Percentiles rank a stretch among this genome's conserved stretches.
These are phyloP conservation scores for Trypoxylus dichotomus DNA, from an alignment of 1,140 invertebrate genomes.

Conservation along the genomic window DNA sequence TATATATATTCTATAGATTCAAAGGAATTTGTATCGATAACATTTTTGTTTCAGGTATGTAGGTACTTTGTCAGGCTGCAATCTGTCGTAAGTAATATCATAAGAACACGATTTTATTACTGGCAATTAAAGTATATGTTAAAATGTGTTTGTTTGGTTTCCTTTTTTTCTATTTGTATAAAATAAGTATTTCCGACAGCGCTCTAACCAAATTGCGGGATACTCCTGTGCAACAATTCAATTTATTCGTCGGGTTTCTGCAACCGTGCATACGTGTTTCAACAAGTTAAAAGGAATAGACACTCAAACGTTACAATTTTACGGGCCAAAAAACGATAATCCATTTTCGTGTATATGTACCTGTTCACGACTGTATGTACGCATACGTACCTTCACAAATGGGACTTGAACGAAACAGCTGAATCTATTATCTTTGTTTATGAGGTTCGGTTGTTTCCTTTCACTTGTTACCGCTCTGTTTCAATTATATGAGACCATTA, in stretches of 20 bases:
- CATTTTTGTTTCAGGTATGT: too few species aligned
- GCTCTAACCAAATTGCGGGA: too few species aligned
- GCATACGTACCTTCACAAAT: not conserved
- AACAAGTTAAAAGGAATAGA: not conserved
- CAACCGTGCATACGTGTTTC: not conserved
- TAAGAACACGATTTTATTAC: too few species aligned
- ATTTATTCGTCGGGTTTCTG: not conserved
- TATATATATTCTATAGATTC: too few species aligned
- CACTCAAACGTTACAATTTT: not conserved
- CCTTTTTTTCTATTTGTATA: too few species aligned
- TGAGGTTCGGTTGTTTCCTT: slow-evolving; percentile 2
- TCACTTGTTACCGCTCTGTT: not conserved
- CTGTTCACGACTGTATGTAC: not conserved
- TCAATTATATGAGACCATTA: not conserved
- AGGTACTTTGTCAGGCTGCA: too few species aligned
- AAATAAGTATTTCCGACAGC: too few species aligned
- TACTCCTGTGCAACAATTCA: too few species aligned
- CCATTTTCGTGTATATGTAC: not conserved
- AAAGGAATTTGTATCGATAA: too few species aligned
- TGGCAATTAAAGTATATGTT: too few species aligned
- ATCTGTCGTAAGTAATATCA: too few species aligned
- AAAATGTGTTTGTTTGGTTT: too few species aligned
- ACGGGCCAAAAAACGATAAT: not conserved
- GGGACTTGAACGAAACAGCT: not conserved
- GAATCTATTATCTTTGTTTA: slow-evolving; percentile 7